phyloP scores from a whole-genome alignment of 1,140 invertebrate species.

The Mactra quadrangularis region DNA sequence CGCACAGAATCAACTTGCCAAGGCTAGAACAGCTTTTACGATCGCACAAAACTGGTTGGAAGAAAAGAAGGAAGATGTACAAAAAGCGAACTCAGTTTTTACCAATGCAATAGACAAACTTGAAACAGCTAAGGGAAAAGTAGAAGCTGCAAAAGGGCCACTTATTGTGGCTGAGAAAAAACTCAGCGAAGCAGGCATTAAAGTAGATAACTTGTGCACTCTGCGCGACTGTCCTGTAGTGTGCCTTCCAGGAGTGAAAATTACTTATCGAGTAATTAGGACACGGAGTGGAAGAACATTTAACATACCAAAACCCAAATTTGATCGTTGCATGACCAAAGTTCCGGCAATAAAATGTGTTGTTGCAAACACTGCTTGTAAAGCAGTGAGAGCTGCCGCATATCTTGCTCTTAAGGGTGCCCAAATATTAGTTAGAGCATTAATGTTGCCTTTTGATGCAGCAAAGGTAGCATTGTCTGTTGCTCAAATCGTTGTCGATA shows the following conservation, averaged over 20 bases:
- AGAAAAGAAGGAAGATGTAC: no score
- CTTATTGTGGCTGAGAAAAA: conserved; percentile 31
- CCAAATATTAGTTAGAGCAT: conserved; percentile 13
- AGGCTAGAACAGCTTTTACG: not conserved
- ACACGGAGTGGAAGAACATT: conserved; percentile 16
- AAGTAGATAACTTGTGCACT: conserved; percentile 56
- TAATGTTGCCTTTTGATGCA: conserved; percentile 35
- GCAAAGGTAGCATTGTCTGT: conserved; percentile 53
- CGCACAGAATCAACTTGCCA: not conserved
- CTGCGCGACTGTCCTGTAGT: conserved; percentile 44
- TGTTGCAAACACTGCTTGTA: conserved; percentile 46
- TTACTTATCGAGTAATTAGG: conserved; percentile 18
- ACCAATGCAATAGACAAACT: conserved; percentile 41
- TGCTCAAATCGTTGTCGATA: conserved; percentile 57
- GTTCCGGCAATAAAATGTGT: no score
- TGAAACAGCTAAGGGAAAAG: conserved; percentile 48
- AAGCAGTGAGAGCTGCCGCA: conserved; percentile 12
- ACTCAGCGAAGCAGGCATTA: conserved; percentile 40
- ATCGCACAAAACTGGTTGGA: conserved; percentile 21
- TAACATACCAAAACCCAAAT: not conserved
- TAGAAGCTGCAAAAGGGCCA: conserved; percentile 62
- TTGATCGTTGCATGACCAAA: conserved; percentile 40
- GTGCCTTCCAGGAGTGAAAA: conserved; percentile 61
- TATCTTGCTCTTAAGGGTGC: conserved; percentile 41
- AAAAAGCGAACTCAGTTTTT: conserved; percentile 45